These are phyloP conservation scores for Liolophura sinensis DNA, from an alignment of 1,140 invertebrate genomes.

Conservation along the genomic window DNA sequence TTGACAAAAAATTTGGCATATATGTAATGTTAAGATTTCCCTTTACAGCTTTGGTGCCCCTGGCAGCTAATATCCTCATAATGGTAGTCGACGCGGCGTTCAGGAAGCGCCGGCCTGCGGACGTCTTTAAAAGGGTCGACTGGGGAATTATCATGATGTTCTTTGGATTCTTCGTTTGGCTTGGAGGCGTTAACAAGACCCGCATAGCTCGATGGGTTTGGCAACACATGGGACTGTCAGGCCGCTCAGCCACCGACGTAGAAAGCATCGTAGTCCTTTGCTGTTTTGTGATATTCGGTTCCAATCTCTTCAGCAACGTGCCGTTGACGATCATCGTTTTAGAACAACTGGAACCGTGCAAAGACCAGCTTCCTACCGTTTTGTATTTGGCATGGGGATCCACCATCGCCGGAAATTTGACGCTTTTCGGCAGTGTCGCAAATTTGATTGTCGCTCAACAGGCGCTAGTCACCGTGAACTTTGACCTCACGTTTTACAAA, in stretches of 20 bases:
- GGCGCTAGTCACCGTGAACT: constrained; percentile 5
- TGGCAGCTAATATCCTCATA: constrained; percentile 6
- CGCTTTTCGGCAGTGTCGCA: constrained; percentile 20
- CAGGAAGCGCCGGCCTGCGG: constrained; percentile 2
- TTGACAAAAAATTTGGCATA: neutral
- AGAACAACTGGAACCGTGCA: constrained; percentile 15
- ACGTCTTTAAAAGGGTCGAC: constrained; percentile 9
- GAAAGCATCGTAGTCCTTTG: neutral
- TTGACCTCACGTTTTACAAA: constrained; percentile 7
- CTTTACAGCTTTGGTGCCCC: constrained; percentile 15
- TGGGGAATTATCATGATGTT: constrained; percentile 19
- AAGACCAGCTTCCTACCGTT: constrained; percentile 11
- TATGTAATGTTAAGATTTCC: neutral
- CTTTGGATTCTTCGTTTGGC: constrained; percentile 20
- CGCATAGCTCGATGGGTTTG: constrained; percentile 16
- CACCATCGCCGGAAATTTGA: constrained; percentile 21
- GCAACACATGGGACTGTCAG: constrained; percentile 8
- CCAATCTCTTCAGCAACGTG: constrained; percentile 21
- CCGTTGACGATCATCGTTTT: constrained; percentile 17
- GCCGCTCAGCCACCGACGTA: neutral
- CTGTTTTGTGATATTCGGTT: constrained; percentile 13
- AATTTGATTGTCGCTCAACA: constrained; percentile 21
- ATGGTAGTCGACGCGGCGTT: constrained; percentile 12
- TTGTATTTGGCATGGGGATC: constrained; percentile 15
- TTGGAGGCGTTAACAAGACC: constrained; percentile 16